Evolutionary conservation across 2,113 vertebrate species (phyloP).

Genomic region (Genyomyrus donnyi): DNA sequence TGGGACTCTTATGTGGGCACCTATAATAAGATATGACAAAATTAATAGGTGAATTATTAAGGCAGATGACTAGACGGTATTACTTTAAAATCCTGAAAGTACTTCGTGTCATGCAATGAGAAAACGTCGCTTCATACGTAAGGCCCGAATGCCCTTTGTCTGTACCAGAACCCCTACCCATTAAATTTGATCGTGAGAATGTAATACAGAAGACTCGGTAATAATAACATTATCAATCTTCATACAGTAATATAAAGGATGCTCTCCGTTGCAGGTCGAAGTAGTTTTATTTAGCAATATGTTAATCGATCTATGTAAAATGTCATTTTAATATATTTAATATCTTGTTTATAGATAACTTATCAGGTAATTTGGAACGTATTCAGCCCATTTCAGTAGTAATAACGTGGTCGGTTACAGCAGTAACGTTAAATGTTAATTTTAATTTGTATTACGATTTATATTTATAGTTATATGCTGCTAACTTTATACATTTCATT

Average conservation of each 20-base stretch:
- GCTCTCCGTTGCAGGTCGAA: background rate
- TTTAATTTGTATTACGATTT: background rate
- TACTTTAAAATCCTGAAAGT: background rate
- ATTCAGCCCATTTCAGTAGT: background rate
- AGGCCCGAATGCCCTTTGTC: background rate
- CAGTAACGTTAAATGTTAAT: background rate
- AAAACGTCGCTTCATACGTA: background rate
- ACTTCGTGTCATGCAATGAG: background rate
- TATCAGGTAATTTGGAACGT: background rate
- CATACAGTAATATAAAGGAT: background rate
- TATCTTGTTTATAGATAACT: background rate
- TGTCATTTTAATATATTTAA: background rate
- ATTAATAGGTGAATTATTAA: background rate
- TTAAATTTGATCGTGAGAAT: background rate
- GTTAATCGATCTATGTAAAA: background rate
- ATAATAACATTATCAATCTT: background rate
- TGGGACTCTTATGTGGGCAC: background rate
- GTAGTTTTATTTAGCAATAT: background rate
- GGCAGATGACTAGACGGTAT: background rate
- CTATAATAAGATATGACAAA: background rate
- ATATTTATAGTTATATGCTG: background rate
- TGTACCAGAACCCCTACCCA: background rate
- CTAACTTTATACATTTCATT: background rate
- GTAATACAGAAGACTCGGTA: background rate
- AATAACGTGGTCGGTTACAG: background rate